Conservation (phyloP, 2,797 vertebrate species). For the Pangasius larnaudii region DNA sequence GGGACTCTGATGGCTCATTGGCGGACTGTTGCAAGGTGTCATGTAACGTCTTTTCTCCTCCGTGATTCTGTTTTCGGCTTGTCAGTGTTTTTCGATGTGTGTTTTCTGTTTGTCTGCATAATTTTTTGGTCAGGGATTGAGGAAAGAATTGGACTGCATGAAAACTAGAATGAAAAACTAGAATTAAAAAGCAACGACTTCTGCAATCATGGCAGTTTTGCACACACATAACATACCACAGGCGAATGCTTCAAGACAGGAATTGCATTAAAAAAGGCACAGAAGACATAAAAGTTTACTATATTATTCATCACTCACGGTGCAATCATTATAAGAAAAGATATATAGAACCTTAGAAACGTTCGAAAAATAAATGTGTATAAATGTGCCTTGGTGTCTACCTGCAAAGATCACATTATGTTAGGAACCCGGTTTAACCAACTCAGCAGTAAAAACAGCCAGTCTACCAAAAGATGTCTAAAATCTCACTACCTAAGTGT, state of each 20-base stretch:
- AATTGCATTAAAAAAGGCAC: background rate
- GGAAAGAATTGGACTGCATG: background rate
- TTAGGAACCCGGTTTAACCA: background rate
- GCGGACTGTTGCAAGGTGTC: background rate
- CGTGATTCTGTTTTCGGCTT: background rate
- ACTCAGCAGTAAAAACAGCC: background rate
- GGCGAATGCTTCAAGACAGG: background rate
- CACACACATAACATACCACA: background rate
- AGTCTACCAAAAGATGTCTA: background rate
- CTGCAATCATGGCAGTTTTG: background rate
- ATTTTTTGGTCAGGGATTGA: background rate
- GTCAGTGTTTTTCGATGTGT: background rate
- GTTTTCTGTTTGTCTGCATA: background rate
- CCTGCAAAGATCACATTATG: background rate
- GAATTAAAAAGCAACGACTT: background rate
- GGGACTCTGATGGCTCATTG: background rate
- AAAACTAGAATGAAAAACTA: background rate
- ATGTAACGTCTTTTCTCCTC: constrained; percentile 7
- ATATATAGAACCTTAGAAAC: background rate
- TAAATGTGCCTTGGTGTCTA: background rate
- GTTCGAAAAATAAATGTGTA: background rate
- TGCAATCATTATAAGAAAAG: background rate
- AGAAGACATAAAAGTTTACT: background rate
- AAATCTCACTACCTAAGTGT: background rate
- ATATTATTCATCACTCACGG: background rate